A percentile compares a stretch with the other conserved stretches of the same genome.
Evolutionary conservation across 2,797 vertebrate genomes (phyloP).

Genomic region (Bryconaethiops microstoma): DNA sequence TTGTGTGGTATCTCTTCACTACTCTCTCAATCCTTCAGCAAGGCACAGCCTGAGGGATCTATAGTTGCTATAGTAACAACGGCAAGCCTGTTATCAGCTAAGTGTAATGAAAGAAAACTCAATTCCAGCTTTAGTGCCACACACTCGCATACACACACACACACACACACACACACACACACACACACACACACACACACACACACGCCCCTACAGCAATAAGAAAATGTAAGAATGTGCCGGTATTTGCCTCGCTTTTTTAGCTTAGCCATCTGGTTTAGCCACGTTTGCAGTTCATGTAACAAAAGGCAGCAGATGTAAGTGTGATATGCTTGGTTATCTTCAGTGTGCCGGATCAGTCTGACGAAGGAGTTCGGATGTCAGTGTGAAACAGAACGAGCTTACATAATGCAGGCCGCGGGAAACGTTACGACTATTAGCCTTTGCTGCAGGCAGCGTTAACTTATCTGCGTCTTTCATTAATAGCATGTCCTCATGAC

Average conservation of each 20-base stretch:
- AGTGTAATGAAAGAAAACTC: conserved; percentile 63
- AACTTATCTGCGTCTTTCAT: background rate
- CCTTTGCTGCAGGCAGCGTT: background rate
- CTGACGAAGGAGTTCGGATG: background rate
- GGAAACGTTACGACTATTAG: background rate
- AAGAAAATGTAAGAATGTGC: conserved; percentile 26
- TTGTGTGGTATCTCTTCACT: conserved; percentile 48
- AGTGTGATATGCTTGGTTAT: conserved; percentile 11
- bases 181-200: conserved; percentile 16
- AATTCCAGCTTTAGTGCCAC: conserved; percentile 53
- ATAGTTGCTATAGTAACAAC: conserved; percentile 61
- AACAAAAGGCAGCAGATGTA: conserved; percentile 27
- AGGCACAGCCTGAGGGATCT: conserved; percentile 55
- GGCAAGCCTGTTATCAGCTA: conserved; percentile 62
- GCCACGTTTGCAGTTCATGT: conserved; percentile 15
- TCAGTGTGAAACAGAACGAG: conserved; percentile 10
- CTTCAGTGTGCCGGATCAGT: conserved; percentile 4
- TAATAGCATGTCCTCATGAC: background rate
- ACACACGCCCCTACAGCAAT: conserved; percentile 26
- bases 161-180: conserved; percentile 24
- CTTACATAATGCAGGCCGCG: conserved; percentile 22
- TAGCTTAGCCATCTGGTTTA: conserved; percentile 35
- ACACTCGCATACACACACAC: conserved; percentile 29
- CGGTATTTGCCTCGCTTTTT: conserved; percentile 26
- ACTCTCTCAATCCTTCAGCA: conserved; percentile 52